Evolutionary conservation across 1,140 invertebrate species (phyloP).

Genomic region (Diplogasteroides magnus): DNA sequence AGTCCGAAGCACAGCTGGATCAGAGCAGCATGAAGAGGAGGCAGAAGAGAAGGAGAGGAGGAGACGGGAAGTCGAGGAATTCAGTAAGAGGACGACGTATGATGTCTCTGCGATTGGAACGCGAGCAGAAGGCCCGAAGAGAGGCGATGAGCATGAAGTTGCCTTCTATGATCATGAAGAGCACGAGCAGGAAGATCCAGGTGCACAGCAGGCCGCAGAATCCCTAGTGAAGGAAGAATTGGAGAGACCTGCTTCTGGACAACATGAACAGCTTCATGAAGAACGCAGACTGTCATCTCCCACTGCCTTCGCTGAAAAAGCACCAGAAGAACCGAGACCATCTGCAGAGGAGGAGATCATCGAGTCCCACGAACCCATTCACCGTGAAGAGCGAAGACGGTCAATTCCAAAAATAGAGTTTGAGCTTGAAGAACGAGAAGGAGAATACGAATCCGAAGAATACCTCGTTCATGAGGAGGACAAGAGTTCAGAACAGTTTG

Average conservation of each 20-base stretch:
- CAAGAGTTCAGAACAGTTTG: neutral
- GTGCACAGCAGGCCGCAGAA: neutral
- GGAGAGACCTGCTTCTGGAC: too few species aligned
- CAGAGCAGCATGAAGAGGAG: too few species aligned
- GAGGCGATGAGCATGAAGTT: too few species aligned
- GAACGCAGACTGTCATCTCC: conserved; percentile 3
- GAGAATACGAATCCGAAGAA: neutral
- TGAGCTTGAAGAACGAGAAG: neutral
- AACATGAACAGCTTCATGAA: neutral
- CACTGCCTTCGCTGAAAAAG: neutral
- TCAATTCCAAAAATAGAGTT: neutral
- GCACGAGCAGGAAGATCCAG: too few species aligned
- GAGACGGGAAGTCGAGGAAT: too few species aligned
- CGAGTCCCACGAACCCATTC: neutral
- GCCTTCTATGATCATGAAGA: too few species aligned
- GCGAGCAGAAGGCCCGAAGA: too few species aligned
- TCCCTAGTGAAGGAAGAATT: too few species aligned
- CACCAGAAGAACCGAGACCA: neutral
- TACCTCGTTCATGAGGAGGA: neutral
- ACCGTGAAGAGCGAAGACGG: neutral
- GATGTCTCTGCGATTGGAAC: neutral
- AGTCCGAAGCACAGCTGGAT: neutral
- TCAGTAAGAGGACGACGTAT: too few species aligned
- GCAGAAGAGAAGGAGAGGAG: too few species aligned
- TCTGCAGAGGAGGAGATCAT: neutral